Conservation (phyloP, 2,888 invertebrate species). For the Epinotia brunnichana region DNA sequence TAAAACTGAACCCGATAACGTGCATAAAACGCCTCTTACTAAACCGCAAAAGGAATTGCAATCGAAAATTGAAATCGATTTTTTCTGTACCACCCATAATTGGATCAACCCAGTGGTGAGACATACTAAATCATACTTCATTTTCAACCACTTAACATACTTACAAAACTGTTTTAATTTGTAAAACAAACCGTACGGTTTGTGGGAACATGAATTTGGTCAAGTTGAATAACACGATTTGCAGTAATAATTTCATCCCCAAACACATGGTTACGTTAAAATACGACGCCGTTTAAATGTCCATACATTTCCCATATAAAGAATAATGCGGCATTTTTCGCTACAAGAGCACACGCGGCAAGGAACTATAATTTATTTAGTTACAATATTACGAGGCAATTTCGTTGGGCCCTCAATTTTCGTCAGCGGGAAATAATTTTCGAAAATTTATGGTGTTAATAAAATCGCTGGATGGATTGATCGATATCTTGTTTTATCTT, state of each 20-base stretch:
- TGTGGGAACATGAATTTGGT: constrained; percentile 27
- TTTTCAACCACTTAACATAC: constrained; percentile 46
- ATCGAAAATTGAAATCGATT: constrained; percentile 41
- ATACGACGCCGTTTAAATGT: constrained; percentile 28
- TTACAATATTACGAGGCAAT: constrained; percentile 60
- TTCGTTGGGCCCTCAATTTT: constrained; percentile 57
- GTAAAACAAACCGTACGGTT: constrained; percentile 43
- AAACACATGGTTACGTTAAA: constrained; percentile 42
- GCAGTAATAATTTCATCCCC: constrained; percentile 37
- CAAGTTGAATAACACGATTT: constrained; percentile 22
- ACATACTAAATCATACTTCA: constrained; percentile 51
- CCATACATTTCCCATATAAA: constrained; percentile 34
- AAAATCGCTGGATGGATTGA: constrained; percentile 65
- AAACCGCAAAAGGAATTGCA: constrained; percentile 52
- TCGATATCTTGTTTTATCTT: constrained; percentile 61
- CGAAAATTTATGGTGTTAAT: constrained; percentile 65
- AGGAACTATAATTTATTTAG: constrained; percentile 66
- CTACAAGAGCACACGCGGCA: constrained; percentile 56
- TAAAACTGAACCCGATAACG: constrained; percentile 51
- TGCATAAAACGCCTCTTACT: constrained; percentile 51
- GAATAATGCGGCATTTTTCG: constrained; percentile 50
- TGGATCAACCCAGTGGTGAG: constrained; percentile 27
- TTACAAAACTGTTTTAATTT: constrained; percentile 46
- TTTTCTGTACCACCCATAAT: constrained; percentile 43
- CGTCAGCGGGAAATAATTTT: constrained; percentile 61